These are phyloP conservation scores for Meloidogyne floridensis DNA, from an alignment of 1,140 invertebrate genomes.

Conservation along the genomic window DNA sequence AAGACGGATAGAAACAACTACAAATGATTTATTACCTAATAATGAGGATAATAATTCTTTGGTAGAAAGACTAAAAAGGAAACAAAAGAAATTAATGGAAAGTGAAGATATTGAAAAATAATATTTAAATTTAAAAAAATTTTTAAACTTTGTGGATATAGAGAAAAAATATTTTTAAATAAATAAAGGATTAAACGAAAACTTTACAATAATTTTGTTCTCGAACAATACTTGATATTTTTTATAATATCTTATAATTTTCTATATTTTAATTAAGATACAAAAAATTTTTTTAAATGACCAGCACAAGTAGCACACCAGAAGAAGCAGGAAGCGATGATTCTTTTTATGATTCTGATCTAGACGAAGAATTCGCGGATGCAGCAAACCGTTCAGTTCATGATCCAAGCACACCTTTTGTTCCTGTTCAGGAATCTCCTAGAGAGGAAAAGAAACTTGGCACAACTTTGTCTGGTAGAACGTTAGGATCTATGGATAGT, in stretches of 20 bases:
- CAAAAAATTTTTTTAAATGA: background rate
- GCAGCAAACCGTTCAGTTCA: slow-evolving; percentile 4
- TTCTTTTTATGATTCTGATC: slow-evolving; percentile 22
- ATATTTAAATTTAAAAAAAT: background rate
- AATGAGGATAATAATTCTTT: slow-evolving; percentile 24
- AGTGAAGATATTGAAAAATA: slow-evolving; percentile 8
- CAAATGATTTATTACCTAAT: background rate
- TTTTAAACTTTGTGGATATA: no score
- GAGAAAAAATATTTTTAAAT: no score
- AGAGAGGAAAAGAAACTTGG: background rate
- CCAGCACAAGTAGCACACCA: background rate
- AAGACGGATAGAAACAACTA: background rate
- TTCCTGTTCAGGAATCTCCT: background rate
- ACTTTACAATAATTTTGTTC: no score
- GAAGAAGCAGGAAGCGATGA: slow-evolving; percentile 7
- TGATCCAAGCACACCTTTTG: slow-evolving; percentile 15
- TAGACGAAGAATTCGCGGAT: slow-evolving; percentile 12
- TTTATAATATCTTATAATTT: no score
- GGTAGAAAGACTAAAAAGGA: slow-evolving; percentile 1
- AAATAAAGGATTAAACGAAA: no score
- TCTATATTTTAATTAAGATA: background rate
- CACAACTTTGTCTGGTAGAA: slow-evolving; percentile 2
- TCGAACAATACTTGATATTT: no score
- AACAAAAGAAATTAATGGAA: background rate
- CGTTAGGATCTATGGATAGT: slow-evolving; percentile 4